Base-by-base conservation (phyloP, 2,888 invertebrate species). In the Nemapogon koenigi region DNA sequence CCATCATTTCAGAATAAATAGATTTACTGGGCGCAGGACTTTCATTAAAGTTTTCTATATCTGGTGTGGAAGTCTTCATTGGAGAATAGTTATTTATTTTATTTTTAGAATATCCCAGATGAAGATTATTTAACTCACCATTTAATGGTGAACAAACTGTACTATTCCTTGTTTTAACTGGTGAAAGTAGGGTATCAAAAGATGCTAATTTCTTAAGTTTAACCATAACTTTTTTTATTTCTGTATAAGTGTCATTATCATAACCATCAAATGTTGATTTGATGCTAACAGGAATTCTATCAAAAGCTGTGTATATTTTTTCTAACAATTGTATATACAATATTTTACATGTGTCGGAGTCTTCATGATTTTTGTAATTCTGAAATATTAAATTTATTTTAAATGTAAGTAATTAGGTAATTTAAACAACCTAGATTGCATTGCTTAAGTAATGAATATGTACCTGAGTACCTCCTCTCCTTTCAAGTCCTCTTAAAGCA, bases 241-340 rank as follows among this genome's bases (percentile, higher is more conserved):
- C 81, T 1, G 72, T 59, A 51, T 82, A 87, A 4, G 76, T 73
- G 28, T 63, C 69, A 14, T 60, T 58, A 46, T 86, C 79, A 52
- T 85, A 87, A 0, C 84, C 83, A 2, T 83, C 83, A 37, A 87
- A 81, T 44, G 81, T 75, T 46, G 81, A 73, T 44, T 85, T 81
- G 27, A 85, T 78, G 43, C 79, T 68, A 10, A 82, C 62, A 1
- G 88, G 88, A 47, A 88, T 83, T 62, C 81, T 82, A 47, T 84
- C 83, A 45, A 88, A 81, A 1, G 86, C 83, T 15, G 62, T 63
- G 43, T 76, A 82, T 49, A 84, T 82, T 61, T 84, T 87, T 49
- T 88, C 86, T 50, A 87, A 59, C 26, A 88, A 54, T 49, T 85
- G 79, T 44, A 82, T 67, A 45, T 87, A 84, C 43, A 83, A 70